A percentile compares a stretch with the other conserved stretches of the same genome.
Evolutionary conservation across 2,888 invertebrate species (phyloP).

Genomic region (Noctua janthina): DNA sequence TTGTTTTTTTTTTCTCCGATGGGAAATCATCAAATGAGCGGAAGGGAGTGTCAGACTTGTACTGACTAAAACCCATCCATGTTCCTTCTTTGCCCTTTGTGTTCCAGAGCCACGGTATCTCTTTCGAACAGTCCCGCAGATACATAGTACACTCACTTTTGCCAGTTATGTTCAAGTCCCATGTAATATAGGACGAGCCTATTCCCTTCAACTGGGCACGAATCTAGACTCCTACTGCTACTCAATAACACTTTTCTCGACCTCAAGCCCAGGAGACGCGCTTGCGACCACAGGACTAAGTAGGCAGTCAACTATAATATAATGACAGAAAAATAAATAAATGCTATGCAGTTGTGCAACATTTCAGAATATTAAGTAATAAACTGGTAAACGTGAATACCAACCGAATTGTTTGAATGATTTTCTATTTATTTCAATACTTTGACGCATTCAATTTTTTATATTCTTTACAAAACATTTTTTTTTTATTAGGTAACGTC

Average conservation of each 20-base stretch:
- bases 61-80: no score
- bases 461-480: neutral
- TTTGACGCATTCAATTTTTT: no score
- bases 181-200: neutral
- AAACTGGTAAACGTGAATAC: neutral
- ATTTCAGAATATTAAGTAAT: neutral
- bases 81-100: no score
- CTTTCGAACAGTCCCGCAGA: no score
- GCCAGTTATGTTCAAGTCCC: neutral
- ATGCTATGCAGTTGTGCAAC: neutral
- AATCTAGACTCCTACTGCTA: neutral
- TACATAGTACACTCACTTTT: neutral
- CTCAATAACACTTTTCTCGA: neutral
- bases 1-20: no score
- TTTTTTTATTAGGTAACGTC: neutral
- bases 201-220: neutral
- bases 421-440: neutral
- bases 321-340: neutral
- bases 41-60: no score
- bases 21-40: no score
- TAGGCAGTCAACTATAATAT: neutral
- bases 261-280: neutral
- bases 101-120: no score
- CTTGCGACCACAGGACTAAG: neutral
- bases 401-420: neutral